phyloP scores from a whole-genome alignment of 2,113 vertebrate genomes.

The Alethe castanea region DNA sequence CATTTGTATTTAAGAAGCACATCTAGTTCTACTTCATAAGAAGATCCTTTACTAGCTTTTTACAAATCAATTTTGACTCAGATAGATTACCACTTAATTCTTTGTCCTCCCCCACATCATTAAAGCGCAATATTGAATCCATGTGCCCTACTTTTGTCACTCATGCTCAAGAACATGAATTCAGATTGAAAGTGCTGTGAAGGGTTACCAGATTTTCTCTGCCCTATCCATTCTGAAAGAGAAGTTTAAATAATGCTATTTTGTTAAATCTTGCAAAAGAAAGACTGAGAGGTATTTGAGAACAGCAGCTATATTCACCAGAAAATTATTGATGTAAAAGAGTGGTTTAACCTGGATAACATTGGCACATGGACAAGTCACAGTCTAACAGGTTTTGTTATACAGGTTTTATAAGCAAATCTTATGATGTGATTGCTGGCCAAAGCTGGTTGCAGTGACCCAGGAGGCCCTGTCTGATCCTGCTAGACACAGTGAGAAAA shows the following conservation, averaged over 20 bases:
- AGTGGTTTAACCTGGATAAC: not conserved
- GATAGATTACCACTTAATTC: conserved; percentile 23
- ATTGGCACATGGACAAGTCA: not conserved
- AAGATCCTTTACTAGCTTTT: conserved; percentile 1
- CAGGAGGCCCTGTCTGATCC: not conserved
- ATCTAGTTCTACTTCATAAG: conserved; percentile 44
- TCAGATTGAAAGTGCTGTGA: not conserved
- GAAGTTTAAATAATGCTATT: not conserved
- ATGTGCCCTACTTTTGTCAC: conserved; percentile 50
- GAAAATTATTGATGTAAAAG: not conserved
- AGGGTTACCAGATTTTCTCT: not conserved
- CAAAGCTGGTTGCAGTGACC: not conserved
- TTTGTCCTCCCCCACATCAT: conserved; percentile 24
- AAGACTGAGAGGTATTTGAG: not conserved
- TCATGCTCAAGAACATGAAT: conserved; percentile 5
- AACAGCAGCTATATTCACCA: not conserved
- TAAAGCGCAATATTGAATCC: conserved; percentile 10
- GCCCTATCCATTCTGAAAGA: not conserved
- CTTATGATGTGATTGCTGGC: not conserved
- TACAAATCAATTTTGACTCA: conserved; percentile 41
- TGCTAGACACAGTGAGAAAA: not conserved
- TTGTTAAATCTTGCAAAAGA: not conserved
- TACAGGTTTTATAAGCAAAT: not conserved
- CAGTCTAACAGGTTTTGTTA: not conserved
- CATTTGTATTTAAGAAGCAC: conserved; percentile 19